A percentile compares a stretch with the other conserved stretches of the same genome.
Evolutionary conservation across 2,797 vertebrate genomes (phyloP).

Genomic region (Gambelia wislizenii): DNA sequence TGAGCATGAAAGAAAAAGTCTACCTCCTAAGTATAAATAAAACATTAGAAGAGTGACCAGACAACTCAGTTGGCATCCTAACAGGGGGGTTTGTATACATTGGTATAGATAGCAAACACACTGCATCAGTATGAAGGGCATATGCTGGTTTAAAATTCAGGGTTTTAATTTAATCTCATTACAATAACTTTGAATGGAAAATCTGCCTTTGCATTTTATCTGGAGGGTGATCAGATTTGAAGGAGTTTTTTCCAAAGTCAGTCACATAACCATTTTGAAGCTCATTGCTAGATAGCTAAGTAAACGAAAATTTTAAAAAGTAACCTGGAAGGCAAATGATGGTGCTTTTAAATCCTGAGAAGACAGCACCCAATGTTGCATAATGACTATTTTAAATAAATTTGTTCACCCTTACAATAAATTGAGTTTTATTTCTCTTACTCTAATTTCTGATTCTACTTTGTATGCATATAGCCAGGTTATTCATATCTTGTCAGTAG

Average conservation of each 20-base stretch:
- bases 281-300: background rate
- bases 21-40: background rate
- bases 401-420: conserved; percentile 1
- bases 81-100: background rate
- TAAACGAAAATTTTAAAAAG: background rate
- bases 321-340: background rate
- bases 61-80: background rate
- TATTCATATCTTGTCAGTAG: background rate
- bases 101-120: background rate
- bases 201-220: background rate
- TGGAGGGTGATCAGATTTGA: background rate
- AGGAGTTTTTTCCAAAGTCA: background rate
- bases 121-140: background rate
- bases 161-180: background rate
- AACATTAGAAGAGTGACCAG: background rate
- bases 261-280: background rate
- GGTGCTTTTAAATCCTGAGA: background rate
- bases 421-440: background rate
- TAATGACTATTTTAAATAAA: background rate
- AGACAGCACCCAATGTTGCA: background rate
- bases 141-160: background rate
- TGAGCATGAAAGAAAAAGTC: background rate
- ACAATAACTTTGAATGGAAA: background rate
- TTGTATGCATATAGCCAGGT: background rate
- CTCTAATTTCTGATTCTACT: background rate